Base-by-base conservation (phyloP, 1,140 invertebrate species). In the Aphaenogaster ashmeadi region DNA sequence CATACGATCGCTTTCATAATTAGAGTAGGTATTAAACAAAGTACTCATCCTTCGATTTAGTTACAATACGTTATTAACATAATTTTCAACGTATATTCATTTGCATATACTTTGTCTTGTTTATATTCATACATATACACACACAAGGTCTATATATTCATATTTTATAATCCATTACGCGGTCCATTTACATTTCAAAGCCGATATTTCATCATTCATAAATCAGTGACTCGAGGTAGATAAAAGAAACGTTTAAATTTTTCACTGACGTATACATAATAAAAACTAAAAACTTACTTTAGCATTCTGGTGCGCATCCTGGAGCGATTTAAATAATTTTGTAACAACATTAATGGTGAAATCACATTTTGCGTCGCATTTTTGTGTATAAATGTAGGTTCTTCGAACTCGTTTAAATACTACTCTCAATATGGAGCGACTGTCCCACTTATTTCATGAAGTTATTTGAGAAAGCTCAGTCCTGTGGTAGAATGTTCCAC, bases 11-110 rank as follows among this genome's bases (percentile, higher is more conserved):
- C 84, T 71, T 87, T 91, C 87, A 87, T 77, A 86, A 92, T 90
- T 84, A 90, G 86, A 92, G 80, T 89, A 92, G 90, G 79, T 86
- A 91, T 89, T 89, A 87, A 87, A 93, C 86, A 52, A 91, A 87
- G 44, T 80, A 41, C 4, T 21, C 15, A 36, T 84, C 1, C 11
- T 9, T 81, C 52, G 41, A 72, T 27, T 54, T 18, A 36, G 44
- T 52, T 50, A 69, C 21, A 75, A 67, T 27, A 18, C 50, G 8
- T 86, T 11, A 18, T 69, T 27, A 58, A 72, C 38, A 27, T 27
- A 71, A 74, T 38, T 60, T 72, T 56, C n/a, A 66, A 74, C 8
- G 36, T 84, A 56, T 15, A 75, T 74, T 78, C 15, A 79, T 64
- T 79, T 79, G 56, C 56, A 71, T 83, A 33, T 50, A 72, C 47